Base-by-base conservation (phyloP, 2,113 vertebrate genomes). In the Meles meles region DNA sequence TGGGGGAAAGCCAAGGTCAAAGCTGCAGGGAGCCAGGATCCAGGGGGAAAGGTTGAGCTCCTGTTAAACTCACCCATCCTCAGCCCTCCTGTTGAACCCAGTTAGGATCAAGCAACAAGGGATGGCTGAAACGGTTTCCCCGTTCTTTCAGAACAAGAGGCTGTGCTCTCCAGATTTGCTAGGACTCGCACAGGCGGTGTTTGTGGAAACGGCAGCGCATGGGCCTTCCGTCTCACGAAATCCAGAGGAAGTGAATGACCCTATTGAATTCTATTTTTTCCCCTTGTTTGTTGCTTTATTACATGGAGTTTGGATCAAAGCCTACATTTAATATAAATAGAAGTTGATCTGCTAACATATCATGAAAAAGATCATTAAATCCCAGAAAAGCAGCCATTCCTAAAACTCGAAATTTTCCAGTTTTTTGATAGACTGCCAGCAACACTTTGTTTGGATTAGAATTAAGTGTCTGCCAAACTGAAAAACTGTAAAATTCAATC, bases 291-390 rank as follows among this genome's bases (percentile, higher is more conserved):
- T 63, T 89, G 69, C 72, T 97, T 0, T 82, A 6, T 83, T 97
- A 27, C 49, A 29, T 88, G 42, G 63, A 97, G 47, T 81, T 96
- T 97, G 96, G 94, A 98, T 96, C 94, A 94, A 90, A 98, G 96
- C 92, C 94, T 3, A 0, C 1, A 31, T 74, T 90, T 91, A 91
- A 96, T 82, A 69, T 90, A 98, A 87, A 97, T 82, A 97, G 55
- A 97, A 97, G 42, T 59, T 39, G 55, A 95, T 97, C 82, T 94
- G 93, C 76, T 94, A 90, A 85, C 95, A 97, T 96, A 97, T 74
- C 67, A 90, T 89, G 63, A 77, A 95, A 98, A 98, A 98, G 61
- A 92, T 13, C 95, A 39, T 94, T 97, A 98, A 95, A 93, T 95
- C 77, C 96, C 82, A 96, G 96, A 88, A 93, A 97, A 97, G 63